Percentiles rank a stretch among this genome's conserved stretches.
Evolutionary conservation across 2,888 invertebrate species (phyloP).

Genomic region (Thera britannica): DNA sequence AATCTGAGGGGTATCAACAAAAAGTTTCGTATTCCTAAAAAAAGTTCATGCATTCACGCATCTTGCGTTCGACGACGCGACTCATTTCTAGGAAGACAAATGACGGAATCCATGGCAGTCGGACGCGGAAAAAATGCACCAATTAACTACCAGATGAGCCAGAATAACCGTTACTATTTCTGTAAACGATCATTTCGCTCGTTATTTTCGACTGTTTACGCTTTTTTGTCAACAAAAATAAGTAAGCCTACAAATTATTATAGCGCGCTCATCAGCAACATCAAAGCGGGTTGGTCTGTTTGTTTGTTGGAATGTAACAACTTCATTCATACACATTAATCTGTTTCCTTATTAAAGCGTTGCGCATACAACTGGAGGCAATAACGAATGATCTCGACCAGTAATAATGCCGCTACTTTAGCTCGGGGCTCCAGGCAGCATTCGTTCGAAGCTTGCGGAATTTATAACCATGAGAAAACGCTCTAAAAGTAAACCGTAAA

Average conservation of each 20-base stretch:
- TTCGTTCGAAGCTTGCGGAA: slow-evolving; percentile 66
- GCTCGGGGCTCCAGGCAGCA: slow-evolving; percentile 55
- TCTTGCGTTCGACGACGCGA: slow-evolving; percentile 82
- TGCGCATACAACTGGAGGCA: slow-evolving; percentile 54
- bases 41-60: slow-evolving; percentile 69
- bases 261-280: slow-evolving; percentile 49
- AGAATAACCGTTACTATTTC: slow-evolving; percentile 77
- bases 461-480: slow-evolving; percentile 65
- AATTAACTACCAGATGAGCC: slow-evolving; percentile 73
- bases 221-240: slow-evolving; percentile 62
- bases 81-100: slow-evolving; percentile 85
- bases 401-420: slow-evolving; percentile 68
- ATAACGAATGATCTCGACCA: slow-evolving; percentile 70
- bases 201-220: slow-evolving; percentile 73
- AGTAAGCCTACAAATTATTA: slow-evolving; percentile 58
- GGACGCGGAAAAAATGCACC: slow-evolving; percentile 80
- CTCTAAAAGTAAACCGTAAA: slow-evolving; percentile 75
- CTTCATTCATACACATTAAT: slow-evolving; percentile 55
- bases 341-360: slow-evolving; percentile 54
- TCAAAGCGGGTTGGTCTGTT: slow-evolving; percentile 56
- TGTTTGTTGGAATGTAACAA: slow-evolving; percentile 52
- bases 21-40: slow-evolving; percentile 43
- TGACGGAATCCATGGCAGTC: slow-evolving; percentile 78
- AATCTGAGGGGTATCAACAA: slow-evolving; percentile 69
- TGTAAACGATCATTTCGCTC: slow-evolving; percentile 70